Evolutionary conservation across 1,140 invertebrate species (phyloP), one percentile per base, ranked within the genome.

Genomic region (Mylabris phalerata): DNA sequence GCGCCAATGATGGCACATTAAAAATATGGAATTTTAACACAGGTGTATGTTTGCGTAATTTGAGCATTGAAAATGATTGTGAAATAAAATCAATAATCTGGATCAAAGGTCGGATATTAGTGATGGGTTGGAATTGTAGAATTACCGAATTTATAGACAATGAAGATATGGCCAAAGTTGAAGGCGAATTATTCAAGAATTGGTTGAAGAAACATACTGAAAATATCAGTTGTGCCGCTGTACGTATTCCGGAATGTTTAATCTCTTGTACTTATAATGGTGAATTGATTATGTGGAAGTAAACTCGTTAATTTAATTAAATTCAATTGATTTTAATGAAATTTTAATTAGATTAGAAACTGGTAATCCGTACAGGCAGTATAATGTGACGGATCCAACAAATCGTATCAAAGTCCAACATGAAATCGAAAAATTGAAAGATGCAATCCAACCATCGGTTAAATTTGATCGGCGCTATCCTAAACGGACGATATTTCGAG

Each of bases 21-120:
- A 78, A 85, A 77, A 81, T 89, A 5, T 92, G 89, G 89, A 88
- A 89, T 69, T 90, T 89, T 63, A 89, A 88, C 67, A 84, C 84
- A 25, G 86, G 86, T 0, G 77, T 78, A 0, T 87, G 85, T 63
- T 67, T 89, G 27, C 73, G 82, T 54, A 80, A 78, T 27, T 81
- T 88, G 82, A 69, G 71, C 26, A 81, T 85, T 19, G 80, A 82
- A 55, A 68, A 77, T 46, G 79, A 81, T 64, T 79, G 78, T 57
- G 81, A 83, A 67, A 78, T 84, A 0, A 82, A 80, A 9, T 75
- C 74, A 25, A 78, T 81, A 1, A 78, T 82, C 51, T 84, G 82
- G 82, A 77, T 82, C 0, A 68, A 66, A 50, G 40, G 65, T 71
- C 50, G 84, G 59, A 87, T 90, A 60, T 69, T 89, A 55, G 85